Percentiles rank a stretch among this genome's conserved stretches.
Evolutionary conservation across 2,797 vertebrate genomes (phyloP).

Genomic region (Notoglanidium macrostoma): DNA sequence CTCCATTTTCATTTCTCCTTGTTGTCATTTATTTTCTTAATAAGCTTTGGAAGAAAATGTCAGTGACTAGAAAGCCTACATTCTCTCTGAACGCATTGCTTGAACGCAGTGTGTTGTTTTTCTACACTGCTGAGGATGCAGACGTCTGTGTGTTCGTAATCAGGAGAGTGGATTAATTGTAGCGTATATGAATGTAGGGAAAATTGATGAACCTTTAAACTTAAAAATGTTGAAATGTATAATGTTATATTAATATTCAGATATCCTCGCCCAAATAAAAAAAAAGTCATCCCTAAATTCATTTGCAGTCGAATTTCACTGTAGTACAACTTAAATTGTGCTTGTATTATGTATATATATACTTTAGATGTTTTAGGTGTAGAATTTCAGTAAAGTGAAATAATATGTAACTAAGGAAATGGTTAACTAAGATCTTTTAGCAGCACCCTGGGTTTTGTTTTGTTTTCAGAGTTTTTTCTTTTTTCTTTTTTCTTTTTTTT

Average conservation of each 20-base stretch:
- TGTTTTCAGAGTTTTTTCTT: too few species aligned
- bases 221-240: not conserved
- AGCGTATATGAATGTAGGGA: not conserved
- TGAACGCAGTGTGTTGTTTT: not conserved
- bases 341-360: not conserved
- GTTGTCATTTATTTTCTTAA: not conserved
- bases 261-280: not conserved
- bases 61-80: not conserved
- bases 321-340: too few species aligned
- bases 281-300: not conserved
- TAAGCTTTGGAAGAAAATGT: not conserved
- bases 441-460: not conserved
- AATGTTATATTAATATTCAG: not conserved
- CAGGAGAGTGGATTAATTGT: not conserved
- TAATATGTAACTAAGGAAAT: not conserved
- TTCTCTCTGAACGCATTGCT: not conserved
- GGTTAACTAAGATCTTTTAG: too few species aligned
- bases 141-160: slow-evolving; percentile 41
- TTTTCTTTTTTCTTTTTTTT: not conserved
- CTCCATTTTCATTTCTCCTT: not conserved
- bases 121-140: slow-evolving; percentile 48
- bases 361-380: not conserved
- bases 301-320: not conserved
- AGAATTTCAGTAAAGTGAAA: not conserved
- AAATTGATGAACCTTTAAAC: not conserved